Evolutionary conservation across 92 coral and sea anemone genomes (phyloP), one percentile per base, ranked within the genome.

Genomic region (Paragorgia papillata): DNA sequence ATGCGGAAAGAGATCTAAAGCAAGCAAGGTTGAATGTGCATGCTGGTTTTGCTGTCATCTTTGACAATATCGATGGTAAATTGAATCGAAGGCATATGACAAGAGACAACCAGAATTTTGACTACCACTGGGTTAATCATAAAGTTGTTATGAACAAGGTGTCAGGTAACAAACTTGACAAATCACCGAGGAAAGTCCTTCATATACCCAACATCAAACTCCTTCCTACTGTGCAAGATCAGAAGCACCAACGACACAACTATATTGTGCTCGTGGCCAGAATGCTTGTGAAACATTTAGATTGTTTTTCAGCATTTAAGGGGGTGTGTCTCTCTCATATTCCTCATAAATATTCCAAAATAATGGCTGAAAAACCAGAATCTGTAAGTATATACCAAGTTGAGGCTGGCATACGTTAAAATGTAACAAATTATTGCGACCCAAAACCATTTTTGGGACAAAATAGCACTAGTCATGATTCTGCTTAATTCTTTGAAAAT

Each of bases 121-220:
- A 83, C 55, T 54, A 41, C 24, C 91, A 87, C 60, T 87, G 91
- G 88, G 75, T 87, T 2, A 83, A 80, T 51, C 88, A 83, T 62
- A 80, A 79, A 31, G 20, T 75, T 15, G 59, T 62, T 15, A 29
- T 46, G 20, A 83, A 87, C 83, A 56, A 88, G 53, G 83, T 80
- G 31, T 79, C 85, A 55, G 85, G 88, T 3, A 69, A 59, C 14
- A 20, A 25, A 17, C 79, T 69, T 5, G 64, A 82, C 13, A 39
- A 33, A 29, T 62, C 68, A 6, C 58, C 86, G 62, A 60, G 55
- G 10, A 70, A 82, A 1, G 32, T 74, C 3, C 43, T 19, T 51
- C 25, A 40, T 15, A 39, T 82, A 10, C 28, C 86, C 7, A 82
- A 82, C 44, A 75, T 33, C 32, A 57, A 33, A 37, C 66, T 85